Percentiles rank a stretch among this genome's conserved stretches.
phyloP scores from a whole-genome alignment of 2,888 invertebrate species.

The Andrena chrysosceles region DNA sequence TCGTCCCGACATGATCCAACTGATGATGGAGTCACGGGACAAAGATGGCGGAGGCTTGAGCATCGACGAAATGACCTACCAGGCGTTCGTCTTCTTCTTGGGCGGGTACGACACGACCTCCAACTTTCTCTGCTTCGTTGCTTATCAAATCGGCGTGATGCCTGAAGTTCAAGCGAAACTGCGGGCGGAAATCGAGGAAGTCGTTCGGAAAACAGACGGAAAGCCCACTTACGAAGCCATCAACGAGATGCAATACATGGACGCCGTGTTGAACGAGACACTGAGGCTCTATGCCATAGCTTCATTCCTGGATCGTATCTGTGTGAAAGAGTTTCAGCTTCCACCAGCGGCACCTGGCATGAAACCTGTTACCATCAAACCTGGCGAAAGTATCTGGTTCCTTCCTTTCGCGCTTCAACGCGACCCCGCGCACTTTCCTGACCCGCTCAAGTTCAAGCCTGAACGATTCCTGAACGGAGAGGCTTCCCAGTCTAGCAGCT shows the following conservation, averaged over 20 bases:
- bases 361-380: not conserved
- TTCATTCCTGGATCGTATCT: constrained; percentile 76
- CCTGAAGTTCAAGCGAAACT: constrained; percentile 84
- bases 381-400: too few relatives aligned
- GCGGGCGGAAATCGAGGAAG: constrained; percentile 73
- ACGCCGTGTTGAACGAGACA: constrained; percentile 85
- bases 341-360: constrained; percentile 74
- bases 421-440: constrained; percentile 79
- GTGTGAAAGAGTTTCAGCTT: constrained; percentile 76
- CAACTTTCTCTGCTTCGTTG: constrained; percentile 69
- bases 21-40: constrained; percentile 85
- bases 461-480: constrained; percentile 79
- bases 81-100: constrained; percentile 81
- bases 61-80: constrained; percentile 84
- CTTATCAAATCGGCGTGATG: constrained; percentile 79
- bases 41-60: constrained; percentile 48
- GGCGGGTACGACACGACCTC: constrained; percentile 78
- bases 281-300: constrained; percentile 74
- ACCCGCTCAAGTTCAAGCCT: constrained; percentile 83
- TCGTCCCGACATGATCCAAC: constrained; percentile 87
- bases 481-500: constrained; percentile 37
- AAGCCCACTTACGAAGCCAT: constrained; percentile 84
- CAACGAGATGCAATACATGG: constrained; percentile 85
- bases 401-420: constrained; percentile 71
- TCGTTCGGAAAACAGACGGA: constrained; percentile 75